phyloP scores from a whole-genome alignment of 2,888 invertebrate species.

The Alloplasta piceator region DNA sequence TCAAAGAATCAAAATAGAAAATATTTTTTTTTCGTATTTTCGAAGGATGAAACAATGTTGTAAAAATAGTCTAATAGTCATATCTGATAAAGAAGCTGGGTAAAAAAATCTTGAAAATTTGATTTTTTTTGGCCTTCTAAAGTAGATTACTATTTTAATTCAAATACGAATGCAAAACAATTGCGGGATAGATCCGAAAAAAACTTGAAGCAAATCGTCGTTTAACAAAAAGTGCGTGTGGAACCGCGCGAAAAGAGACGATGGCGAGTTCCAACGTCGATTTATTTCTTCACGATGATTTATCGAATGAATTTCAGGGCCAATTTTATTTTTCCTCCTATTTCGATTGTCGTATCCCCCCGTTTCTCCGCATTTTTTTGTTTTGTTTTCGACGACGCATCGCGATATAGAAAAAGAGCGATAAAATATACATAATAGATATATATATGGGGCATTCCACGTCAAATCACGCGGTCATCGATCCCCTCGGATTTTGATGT shows the following conservation, averaged over 20 bases:
- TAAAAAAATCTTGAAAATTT: no score
- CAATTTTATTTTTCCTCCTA: constrained; percentile 41
- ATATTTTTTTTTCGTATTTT: no score
- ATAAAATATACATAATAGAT: not conserved
- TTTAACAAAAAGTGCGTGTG: constrained; percentile 38
- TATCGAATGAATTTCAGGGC: constrained; percentile 60
- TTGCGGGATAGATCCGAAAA: not conserved
- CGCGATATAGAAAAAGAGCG: constrained; percentile 49
- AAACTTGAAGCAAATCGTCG: constrained; percentile 31
- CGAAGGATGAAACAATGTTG: no score
- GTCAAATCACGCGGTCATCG: no score
- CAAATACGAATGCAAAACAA: no score
- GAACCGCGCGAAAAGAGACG: constrained; percentile 55
- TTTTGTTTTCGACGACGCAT: constrained; percentile 49
- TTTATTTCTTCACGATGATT: constrained; percentile 50
- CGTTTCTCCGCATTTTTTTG: constrained; percentile 30
- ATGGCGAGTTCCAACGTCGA: constrained; percentile 26
- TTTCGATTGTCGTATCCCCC: constrained; percentile 42
- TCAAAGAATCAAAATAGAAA: no score
- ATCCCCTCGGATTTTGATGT: no score
- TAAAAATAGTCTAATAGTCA: no score
- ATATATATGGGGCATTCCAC: no score
- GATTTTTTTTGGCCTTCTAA: no score
- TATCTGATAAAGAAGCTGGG: no score
- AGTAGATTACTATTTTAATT: no score